Evolutionary conservation across 2,113 vertebrate species (phyloP), one percentile per base, ranked within the genome.

Genomic region (Centrocercus urophasianus): DNA sequence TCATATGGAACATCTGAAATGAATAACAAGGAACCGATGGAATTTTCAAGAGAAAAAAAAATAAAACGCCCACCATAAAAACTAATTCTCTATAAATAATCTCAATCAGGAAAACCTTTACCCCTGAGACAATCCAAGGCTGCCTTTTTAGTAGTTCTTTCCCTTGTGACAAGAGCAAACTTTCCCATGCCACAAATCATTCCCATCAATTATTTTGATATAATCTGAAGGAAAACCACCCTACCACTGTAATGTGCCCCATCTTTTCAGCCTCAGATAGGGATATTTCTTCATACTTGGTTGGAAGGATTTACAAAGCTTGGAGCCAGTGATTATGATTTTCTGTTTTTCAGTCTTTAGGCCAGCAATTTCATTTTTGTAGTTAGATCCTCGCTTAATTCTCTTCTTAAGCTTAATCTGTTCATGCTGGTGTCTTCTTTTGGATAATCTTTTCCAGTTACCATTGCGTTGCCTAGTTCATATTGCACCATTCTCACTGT

Each of bases 121-220:
- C 78, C 84, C 81, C 56, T 63, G 81, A 94, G 86, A 91, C 45
- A 73, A 89, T 71, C 42, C 74, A 82, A 89, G 40, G 52, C 74
- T 92, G 70, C 48, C 63, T 92, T 95, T 96, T 93, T 79, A 94
- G 93, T 73, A 95, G 66, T 56, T 83, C 48, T 92, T 92, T 93
- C 89, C 86, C 91, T 83, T 92, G 77, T 73, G 89, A 95, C 81
- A 84, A 87, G 30, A 94, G 42, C 63, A 93, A 92, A 92, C 67
- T 95, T 94, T 93, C 89, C 94, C 89, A 94, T 95, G 89, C 74
- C 50, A 76, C 63, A 73, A 45, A 84, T 73, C 38, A 85, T 88
- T 93, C 56, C 59, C 0, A 0, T 87, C 91, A 47, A 77, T 94
- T 32, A 71, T 56, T 83, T 75, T 83, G 60, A 64, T 74, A 85